phyloP scores from a whole-genome alignment of 2,888 invertebrate genomes.

The Mythimna ferrago region DNA sequence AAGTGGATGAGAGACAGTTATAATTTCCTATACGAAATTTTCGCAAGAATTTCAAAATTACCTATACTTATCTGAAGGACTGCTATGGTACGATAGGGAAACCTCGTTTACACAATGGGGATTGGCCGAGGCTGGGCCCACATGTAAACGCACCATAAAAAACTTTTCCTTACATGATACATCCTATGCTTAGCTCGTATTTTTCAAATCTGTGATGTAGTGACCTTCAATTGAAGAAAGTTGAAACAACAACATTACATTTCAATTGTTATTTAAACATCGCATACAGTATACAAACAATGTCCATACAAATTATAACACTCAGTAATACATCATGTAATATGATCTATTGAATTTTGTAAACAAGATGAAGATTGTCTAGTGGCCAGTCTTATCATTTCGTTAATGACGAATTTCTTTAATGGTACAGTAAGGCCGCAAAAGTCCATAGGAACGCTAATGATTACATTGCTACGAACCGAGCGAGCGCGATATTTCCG shows the following conservation, averaged over 20 bases:
- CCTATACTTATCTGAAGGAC: too few species aligned
- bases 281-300: slow-evolving; percentile 14
- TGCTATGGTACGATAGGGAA: too few species aligned
- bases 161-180: too few species aligned
- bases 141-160: too few species aligned
- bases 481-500: too few species aligned
- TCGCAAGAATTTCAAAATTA: too few species aligned
- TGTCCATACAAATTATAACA: slow-evolving; percentile 14
- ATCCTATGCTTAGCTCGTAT: not conserved
- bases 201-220: not conserved
- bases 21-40: not conserved
- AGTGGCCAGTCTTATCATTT: slow-evolving; percentile 36
- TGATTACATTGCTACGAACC: too few species aligned
- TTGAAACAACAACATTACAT: slow-evolving; percentile 15
- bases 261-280: slow-evolving; percentile 23
- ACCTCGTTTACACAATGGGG: too few species aligned
- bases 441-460: too few species aligned
- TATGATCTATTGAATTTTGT: slow-evolving; percentile 27
- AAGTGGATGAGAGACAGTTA: not conserved
- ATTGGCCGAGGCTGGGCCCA: too few species aligned
- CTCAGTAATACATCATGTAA: slow-evolving; percentile 9
- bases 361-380: slow-evolving; percentile 54
- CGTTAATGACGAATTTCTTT: slow-evolving; percentile 28
- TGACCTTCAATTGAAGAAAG: slow-evolving; percentile 7
- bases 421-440: too few species aligned